These are phyloP conservation scores for Dipus sagitta DNA, from an alignment of 2,797 vertebrate genomes.

Conservation along the genomic window DNA sequence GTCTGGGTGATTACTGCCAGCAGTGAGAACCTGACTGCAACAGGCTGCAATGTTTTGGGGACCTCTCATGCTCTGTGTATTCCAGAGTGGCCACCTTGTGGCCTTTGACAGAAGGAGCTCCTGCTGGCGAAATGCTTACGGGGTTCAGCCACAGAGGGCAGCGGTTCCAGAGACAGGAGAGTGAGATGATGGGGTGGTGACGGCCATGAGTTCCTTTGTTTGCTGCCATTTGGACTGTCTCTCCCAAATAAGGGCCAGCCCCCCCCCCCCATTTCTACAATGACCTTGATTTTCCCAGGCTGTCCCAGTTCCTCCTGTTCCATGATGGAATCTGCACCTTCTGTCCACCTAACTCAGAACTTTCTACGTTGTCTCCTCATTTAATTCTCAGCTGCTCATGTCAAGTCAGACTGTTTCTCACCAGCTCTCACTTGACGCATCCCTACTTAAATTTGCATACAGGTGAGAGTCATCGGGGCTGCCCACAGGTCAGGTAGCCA, in stretches of 20 bases:
- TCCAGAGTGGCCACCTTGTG: background rate
- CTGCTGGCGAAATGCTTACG: background rate
- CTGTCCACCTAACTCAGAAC: background rate
- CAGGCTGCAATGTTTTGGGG: no score
- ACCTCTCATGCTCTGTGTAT: background rate
- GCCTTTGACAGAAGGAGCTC: background rate
- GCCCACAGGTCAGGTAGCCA: constrained; percentile 9
- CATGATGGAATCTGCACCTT: background rate
- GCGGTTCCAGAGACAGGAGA: background rate
- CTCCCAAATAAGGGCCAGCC: background rate
- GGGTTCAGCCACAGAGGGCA: background rate
- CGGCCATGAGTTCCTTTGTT: background rate
- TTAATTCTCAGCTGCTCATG: constrained; percentile 4
- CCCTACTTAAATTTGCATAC: background rate
- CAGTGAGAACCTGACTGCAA: background rate
- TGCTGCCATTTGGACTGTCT: background rate
- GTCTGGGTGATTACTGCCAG: background rate
- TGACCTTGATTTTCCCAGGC: rapidly evolving
- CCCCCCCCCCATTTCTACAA: background rate
- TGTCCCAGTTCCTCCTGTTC: background rate
- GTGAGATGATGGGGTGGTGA: background rate
- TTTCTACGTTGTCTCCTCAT: constrained; percentile 42
- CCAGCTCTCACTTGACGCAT: background rate
- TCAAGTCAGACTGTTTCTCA: constrained; percentile 34
- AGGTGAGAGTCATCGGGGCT: constrained; percentile 34